phyloP scores from a whole-genome alignment of 2,888 invertebrate genomes.

The Polydrusus pterygomalis region DNA sequence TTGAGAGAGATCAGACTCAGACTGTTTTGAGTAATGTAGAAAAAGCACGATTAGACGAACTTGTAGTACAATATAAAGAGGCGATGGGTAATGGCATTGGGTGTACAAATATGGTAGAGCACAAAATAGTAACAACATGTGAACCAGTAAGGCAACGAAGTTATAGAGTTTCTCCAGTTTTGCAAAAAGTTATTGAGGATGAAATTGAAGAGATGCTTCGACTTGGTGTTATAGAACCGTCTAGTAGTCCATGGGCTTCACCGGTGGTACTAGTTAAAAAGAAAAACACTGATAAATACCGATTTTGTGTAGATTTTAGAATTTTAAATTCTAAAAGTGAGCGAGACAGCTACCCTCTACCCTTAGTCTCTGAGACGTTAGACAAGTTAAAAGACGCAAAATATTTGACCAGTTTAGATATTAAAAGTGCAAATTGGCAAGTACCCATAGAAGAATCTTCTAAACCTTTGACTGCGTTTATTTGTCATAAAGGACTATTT shows the following conservation, averaged over 20 bases:
- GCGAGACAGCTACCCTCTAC: slow-evolving; percentile 64
- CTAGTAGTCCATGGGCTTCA: slow-evolving; percentile 59
- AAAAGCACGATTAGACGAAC: slow-evolving; percentile 3
- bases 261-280: slow-evolving; percentile 60
- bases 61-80: slow-evolving; percentile 4
- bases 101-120: slow-evolving; percentile 33
- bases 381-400: slow-evolving; percentile 60
- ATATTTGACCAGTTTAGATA: slow-evolving; percentile 61
- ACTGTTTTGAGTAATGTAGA: slow-evolving; percentile 9
- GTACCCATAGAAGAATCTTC: slow-evolving; percentile 56
- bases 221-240: slow-evolving; percentile 54
- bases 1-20: not conserved
- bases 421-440: too few species aligned
- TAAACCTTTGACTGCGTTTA: slow-evolving; percentile 62
- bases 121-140: not conserved
- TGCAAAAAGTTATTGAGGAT: slow-evolving; percentile 38
- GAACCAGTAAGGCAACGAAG: slow-evolving; percentile 45
- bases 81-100: slow-evolving; percentile 31
- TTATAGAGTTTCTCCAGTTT: slow-evolving; percentile 37
- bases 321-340: slow-evolving; percentile 61
- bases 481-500: slow-evolving; percentile 60
- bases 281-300: slow-evolving; percentile 56
- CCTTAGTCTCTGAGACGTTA: slow-evolving; percentile 61
- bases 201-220: slow-evolving; percentile 64
- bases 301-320: slow-evolving; percentile 63